Evolutionary conservation across 2,113 vertebrate species (phyloP).

Genomic region (Hippopotamus amphibius): DNA sequence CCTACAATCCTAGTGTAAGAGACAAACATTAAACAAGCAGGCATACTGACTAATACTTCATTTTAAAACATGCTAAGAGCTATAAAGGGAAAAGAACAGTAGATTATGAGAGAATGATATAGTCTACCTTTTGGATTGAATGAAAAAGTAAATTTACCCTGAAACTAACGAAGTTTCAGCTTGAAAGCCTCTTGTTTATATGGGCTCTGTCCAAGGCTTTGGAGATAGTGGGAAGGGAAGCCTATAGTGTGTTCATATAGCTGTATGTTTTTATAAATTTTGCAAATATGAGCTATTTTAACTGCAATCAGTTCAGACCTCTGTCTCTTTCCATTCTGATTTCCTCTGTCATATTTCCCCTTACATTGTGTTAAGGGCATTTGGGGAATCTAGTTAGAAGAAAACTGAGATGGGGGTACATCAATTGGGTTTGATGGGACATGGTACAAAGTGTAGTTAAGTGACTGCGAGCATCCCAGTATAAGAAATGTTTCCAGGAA

Average conservation of each 20-base stretch:
- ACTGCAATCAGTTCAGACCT: not conserved
- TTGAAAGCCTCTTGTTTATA: not conserved
- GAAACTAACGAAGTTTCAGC: not conserved
- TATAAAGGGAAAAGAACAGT: slow-evolving; percentile 7
- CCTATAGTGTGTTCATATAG: not conserved
- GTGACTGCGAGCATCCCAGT: not conserved
- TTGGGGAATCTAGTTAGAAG: not conserved
- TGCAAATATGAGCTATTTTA: slow-evolving; percentile 12
- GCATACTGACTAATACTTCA: not conserved
- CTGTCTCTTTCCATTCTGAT: not conserved
- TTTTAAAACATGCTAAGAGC: not conserved
- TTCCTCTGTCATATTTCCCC: not conserved
- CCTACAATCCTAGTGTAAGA: not conserved
- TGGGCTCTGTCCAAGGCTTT: not conserved
- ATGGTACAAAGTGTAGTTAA: not conserved
- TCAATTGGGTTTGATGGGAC: not conserved
- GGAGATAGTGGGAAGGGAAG: not conserved
- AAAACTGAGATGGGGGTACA: not conserved
- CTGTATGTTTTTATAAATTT: not conserved
- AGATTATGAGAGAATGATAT: not conserved
- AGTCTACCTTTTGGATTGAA: not conserved
- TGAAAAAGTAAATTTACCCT: not conserved
- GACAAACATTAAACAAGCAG: not conserved
- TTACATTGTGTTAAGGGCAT: not conserved
- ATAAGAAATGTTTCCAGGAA: not conserved